Evolutionary conservation across 2,113 vertebrate species (phyloP).

Genomic region (Pterocles burchelli): DNA sequence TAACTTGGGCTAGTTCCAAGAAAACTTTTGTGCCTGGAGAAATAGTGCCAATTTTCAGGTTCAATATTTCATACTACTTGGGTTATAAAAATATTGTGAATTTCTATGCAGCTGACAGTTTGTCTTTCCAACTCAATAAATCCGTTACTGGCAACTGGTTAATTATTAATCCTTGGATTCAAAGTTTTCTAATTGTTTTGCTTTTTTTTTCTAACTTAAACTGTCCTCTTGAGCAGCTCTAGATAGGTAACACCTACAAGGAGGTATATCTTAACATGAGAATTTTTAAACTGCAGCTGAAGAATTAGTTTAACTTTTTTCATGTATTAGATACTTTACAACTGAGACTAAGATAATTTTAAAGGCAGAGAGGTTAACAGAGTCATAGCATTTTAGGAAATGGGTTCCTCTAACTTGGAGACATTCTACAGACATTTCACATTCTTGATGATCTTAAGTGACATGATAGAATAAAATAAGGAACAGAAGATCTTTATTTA

Average conservation of each 20-base stretch:
- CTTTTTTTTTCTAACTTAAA: not conserved
- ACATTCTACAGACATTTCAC: not conserved
- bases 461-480: not conserved
- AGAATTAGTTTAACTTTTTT: not conserved
- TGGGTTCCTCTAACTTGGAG: not conserved
- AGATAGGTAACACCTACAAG: not conserved
- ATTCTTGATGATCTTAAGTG: not conserved
- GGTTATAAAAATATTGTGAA: constrained; percentile 11
- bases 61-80: constrained; percentile 11
- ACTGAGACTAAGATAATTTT: not conserved
- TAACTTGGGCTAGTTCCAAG: constrained; percentile 27
- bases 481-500: not conserved
- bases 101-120: constrained; percentile 2
- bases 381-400: not conserved
- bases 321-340: not conserved
- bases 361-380: not conserved
- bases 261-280: not conserved
- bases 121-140: constrained; percentile 19
- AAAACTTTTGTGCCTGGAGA: constrained; percentile 35
- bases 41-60: constrained; percentile 20
- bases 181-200: not conserved
- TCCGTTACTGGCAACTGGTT: not conserved
- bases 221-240: not conserved
- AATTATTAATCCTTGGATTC: constrained; percentile 22
- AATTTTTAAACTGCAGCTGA: not conserved